phyloP scores from a whole-genome alignment of 1,140 invertebrate genomes.

The Aphaenogaster ashmeadi region DNA sequence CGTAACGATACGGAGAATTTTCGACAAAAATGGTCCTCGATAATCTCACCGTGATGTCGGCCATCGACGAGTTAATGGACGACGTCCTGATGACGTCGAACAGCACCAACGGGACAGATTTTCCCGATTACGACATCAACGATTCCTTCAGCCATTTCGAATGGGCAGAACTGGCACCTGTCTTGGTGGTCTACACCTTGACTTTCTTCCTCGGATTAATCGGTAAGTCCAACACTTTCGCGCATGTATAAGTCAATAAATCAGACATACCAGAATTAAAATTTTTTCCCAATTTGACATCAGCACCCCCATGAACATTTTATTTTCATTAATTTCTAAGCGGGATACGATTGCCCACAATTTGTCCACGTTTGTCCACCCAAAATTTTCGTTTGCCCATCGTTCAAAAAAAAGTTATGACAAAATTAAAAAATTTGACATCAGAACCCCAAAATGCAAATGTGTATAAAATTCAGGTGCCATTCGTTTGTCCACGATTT shows the following conservation, averaged over 20 bases:
- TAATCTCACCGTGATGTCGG: conserved; percentile 28
- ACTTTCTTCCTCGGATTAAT: conserved; percentile 89
- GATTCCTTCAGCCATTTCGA: conserved; percentile 84
- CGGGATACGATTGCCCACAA: too few species aligned
- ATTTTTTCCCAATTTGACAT: too few species aligned
- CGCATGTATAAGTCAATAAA: background rate
- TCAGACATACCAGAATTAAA: background rate
- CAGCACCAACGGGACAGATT: conserved; percentile 74
- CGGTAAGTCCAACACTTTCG: conserved; percentile 86
- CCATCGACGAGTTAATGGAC: conserved; percentile 31
- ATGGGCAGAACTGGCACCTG: conserved; percentile 89
- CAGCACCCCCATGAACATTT: too few species aligned
- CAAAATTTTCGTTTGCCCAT: too few species aligned
- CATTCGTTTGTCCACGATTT: too few species aligned
- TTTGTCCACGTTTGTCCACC: too few species aligned
- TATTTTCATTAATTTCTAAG: too few species aligned
- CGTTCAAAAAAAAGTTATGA: too few species aligned
- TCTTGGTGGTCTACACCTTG: conserved; percentile 89
- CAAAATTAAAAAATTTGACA: too few species aligned
- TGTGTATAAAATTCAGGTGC: too few species aligned
- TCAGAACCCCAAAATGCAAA: too few species aligned
- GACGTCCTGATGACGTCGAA: conserved; percentile 57
- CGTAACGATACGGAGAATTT: background rate
- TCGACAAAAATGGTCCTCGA: background rate
- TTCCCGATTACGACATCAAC: conserved; percentile 85